These are phyloP conservation scores for Gambusia yucatana DNA, from an alignment of 2,797 vertebrate species.

Conservation along the genomic window DNA sequence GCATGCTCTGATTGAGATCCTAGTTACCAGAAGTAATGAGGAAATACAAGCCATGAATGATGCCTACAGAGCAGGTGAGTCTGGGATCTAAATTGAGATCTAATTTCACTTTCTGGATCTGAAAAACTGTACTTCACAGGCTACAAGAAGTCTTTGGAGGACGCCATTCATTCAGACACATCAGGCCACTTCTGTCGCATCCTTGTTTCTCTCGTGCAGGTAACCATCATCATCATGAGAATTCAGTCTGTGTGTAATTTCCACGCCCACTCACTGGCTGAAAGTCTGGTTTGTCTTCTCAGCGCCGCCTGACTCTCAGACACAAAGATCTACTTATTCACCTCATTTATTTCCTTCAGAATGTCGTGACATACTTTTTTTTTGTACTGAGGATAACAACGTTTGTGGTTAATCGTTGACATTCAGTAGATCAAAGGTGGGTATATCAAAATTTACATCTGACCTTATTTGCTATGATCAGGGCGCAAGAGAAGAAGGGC, in stretches of 20 bases:
- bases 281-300: conserved; percentile 28
- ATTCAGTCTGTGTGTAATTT: conserved; percentile 40
- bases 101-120: not conserved
- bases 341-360: conserved; percentile 1
- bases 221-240: conserved; percentile 65
- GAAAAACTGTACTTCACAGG: conserved; percentile 66
- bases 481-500: conserved; percentile 91
- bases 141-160: conserved; percentile 90
- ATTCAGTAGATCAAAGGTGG: not conserved
- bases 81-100: not conserved
- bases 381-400: not conserved
- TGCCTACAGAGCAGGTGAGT: conserved; percentile 87
- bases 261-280: conserved; percentile 57
- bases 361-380: conserved; percentile 4
- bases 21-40: conserved; percentile 90
- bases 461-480: conserved; percentile 53
- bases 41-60: conserved; percentile 90
- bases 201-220: conserved; percentile 92
- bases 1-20: conserved; percentile 91
- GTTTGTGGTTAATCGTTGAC: conserved; percentile 7
- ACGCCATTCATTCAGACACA: conserved; percentile 91
- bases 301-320: conserved; percentile 17
- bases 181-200: conserved; percentile 93
- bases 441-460: not conserved
- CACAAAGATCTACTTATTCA: conserved; percentile 8